Conservation (phyloP, 2,797 vertebrate genomes). For the Mormyrops boulengeri region DNA sequence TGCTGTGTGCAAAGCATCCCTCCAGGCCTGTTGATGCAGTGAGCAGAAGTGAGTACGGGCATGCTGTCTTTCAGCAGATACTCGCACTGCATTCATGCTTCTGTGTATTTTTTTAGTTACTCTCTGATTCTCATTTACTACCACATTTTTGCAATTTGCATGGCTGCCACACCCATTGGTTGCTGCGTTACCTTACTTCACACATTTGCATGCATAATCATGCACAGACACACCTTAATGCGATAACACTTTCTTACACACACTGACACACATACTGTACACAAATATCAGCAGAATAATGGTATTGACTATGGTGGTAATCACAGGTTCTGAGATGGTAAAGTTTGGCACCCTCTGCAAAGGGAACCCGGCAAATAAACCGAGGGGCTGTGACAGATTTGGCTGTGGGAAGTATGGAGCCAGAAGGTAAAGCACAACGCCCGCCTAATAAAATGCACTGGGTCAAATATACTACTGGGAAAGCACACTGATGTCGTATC, state of each 20-base stretch:
- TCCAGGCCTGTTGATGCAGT: background rate
- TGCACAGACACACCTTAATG: background rate
- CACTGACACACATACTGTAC: background rate
- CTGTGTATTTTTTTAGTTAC: background rate
- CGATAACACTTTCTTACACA: background rate
- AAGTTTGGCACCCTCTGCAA: constrained; percentile 55
- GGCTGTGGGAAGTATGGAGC: constrained; percentile 55
- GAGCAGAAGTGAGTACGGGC: background rate
- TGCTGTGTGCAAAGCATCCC: background rate
- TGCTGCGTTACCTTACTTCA: background rate
- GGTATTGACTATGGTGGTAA: background rate
- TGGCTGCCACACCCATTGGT: background rate
- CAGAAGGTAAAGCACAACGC: constrained; percentile 33
- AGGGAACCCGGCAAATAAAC: constrained; percentile 45
- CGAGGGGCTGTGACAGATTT: constrained; percentile 39
- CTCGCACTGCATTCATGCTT: background rate
- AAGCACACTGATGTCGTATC: background rate
- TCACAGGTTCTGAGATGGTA: constrained; percentile 37
- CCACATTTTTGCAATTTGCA: background rate
- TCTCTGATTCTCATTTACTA: background rate
- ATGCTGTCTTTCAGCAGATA: background rate
- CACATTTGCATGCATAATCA: background rate
- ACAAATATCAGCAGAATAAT: background rate
- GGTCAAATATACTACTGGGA: background rate
- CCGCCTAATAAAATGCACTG: background rate